Conservation (phyloP, 1,140 invertebrate species). For the Anastatus disparis region DNA sequence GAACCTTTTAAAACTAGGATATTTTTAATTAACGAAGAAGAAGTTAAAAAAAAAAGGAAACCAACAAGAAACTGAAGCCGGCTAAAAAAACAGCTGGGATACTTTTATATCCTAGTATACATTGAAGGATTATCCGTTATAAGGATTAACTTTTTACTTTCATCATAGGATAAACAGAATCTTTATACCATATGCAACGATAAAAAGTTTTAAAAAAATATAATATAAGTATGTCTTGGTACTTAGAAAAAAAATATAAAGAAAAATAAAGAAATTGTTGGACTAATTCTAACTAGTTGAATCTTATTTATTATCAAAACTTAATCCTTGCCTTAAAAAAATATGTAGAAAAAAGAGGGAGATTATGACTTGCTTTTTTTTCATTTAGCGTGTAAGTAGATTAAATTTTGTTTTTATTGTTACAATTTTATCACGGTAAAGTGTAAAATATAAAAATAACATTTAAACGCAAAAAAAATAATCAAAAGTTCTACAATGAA, state of each 20-base stretch:
- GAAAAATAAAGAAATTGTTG: no score
- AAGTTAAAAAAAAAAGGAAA: no score
- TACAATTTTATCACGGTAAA: no score
- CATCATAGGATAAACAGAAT: conserved; percentile 10
- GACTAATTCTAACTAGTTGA: not conserved
- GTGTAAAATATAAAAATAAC: no score
- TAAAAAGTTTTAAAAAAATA: conserved; percentile 9
- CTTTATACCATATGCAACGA: not conserved
- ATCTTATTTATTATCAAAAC: conserved; percentile 15
- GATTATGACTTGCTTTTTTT: no score
- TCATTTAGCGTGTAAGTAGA: no score
- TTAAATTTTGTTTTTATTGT: no score
- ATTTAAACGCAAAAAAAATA: no score
- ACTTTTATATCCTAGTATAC: conserved; percentile 4
- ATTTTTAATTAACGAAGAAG: conserved; percentile 19
- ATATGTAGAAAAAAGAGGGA: no score
- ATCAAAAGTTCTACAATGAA: no score
- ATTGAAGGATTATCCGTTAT: conserved; percentile 22
- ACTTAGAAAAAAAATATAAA: not conserved
- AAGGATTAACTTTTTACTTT: conserved; percentile 23
- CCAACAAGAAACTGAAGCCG: conserved; percentile 4
- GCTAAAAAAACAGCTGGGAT: conserved; percentile 14
- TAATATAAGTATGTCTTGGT: not conserved
- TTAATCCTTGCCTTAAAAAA: no score
- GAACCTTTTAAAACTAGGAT: not conserved